Evolutionary conservation across 2,797 vertebrate genomes (phyloP).

Genomic region (Novumbra hubbsi): DNA sequence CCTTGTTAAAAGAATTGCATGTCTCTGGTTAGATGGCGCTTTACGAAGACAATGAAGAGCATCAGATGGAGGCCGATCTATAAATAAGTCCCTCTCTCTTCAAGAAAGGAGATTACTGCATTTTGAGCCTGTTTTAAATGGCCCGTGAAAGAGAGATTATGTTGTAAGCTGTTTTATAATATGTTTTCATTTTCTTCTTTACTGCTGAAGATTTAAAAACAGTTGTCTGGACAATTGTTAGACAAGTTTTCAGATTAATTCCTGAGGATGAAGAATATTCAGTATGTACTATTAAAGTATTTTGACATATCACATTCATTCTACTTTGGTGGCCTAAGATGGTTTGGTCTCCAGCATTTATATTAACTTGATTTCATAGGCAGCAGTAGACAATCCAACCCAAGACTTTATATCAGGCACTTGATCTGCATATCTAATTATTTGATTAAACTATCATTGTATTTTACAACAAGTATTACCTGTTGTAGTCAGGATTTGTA

Average conservation of each 20-base stretch:
- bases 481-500: constrained; percentile 4
- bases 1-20: constrained; percentile 25
- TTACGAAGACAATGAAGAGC: constrained; percentile 52
- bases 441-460: neutral
- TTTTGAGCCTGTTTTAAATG: constrained; percentile 76
- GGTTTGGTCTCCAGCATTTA: neutral
- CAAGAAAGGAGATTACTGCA: constrained; percentile 74
- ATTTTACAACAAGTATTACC: neutral
- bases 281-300: neutral
- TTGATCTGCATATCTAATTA: neutral
- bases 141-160: constrained; percentile 74
- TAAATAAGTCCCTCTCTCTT: constrained; percentile 74
- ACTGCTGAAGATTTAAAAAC: constrained; percentile 57
- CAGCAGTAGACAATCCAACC: neutral
- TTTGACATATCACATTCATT: neutral
- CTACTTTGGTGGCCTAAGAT: too few relatives aligned
- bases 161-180: constrained; percentile 73
- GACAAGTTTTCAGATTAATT: constrained; percentile 1
- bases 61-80: constrained; percentile 79
- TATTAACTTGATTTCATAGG: neutral
- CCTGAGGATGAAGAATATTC: neutral
- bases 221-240: constrained; percentile 44
- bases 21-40: constrained; percentile 45
- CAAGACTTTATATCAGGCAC: neutral
- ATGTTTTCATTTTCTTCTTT: constrained; percentile 37